phyloP scores from a whole-genome alignment of 2,797 vertebrate genomes.

The Labeo calbasu region DNA sequence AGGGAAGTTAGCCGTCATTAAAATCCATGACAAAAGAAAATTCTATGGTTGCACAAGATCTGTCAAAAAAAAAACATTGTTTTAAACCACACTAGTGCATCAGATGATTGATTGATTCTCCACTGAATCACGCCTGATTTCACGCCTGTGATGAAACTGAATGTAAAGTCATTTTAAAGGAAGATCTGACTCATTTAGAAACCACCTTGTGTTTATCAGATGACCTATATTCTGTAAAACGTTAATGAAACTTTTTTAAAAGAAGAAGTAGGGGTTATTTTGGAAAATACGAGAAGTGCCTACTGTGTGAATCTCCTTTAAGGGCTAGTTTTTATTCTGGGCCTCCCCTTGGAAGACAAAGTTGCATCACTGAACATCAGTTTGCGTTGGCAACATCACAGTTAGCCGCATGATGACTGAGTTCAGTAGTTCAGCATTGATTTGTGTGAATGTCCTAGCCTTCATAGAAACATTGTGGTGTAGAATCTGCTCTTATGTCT shows the following conservation, averaged over 20 bases:
- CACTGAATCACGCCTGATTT: neutral
- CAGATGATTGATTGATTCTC: neutral
- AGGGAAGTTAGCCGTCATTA: slow-evolving; percentile 10
- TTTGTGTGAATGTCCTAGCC: slow-evolving; percentile 13
- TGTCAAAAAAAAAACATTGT: slow-evolving; percentile 3
- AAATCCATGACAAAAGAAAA: slow-evolving; percentile 19
- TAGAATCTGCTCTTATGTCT: slow-evolving; percentile 8
- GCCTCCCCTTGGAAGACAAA: slow-evolving; percentile 10
- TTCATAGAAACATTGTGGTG: slow-evolving; percentile 23
- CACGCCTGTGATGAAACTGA: slow-evolving; percentile 12
- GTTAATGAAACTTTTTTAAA: neutral
- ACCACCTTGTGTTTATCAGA: slow-evolving; percentile 23
- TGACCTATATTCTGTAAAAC: neutral
- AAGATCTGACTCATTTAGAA: slow-evolving; percentile 25
- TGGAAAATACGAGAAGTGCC: neutral
- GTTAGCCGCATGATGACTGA: slow-evolving; percentile 17
- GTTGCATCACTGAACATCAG: neutral
- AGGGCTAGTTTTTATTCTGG: neutral
- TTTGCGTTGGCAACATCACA: neutral
- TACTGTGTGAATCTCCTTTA: slow-evolving; percentile 1
- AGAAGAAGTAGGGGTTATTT: slow-evolving; percentile 28
- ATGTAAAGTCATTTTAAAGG: neutral
- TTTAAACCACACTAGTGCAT: slow-evolving; percentile 14
- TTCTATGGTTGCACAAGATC: slow-evolving; percentile 32
- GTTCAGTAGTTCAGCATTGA: slow-evolving; percentile 26